phyloP scores from a whole-genome alignment of 2,797 vertebrate genomes.

The Morus bassanus region DNA sequence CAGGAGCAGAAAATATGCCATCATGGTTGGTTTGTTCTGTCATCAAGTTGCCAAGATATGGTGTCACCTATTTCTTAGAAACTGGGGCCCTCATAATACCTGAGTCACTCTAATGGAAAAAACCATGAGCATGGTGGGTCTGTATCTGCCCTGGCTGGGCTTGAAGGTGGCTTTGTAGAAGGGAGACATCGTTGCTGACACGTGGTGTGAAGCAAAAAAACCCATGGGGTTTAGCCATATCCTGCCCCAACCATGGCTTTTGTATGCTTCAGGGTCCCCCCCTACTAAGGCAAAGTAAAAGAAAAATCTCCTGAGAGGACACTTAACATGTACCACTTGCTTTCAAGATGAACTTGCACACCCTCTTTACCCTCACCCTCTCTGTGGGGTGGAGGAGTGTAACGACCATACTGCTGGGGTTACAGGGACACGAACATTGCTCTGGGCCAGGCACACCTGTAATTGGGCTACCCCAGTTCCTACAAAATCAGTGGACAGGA shows the following conservation, averaged over 20 bases:
- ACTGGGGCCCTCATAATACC: not conserved
- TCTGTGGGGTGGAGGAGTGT: not conserved
- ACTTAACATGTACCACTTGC: not conserved
- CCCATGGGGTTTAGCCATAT: not conserved
- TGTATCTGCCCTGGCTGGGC: not conserved
- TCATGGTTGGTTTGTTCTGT: not conserved
- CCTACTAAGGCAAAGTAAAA: not conserved
- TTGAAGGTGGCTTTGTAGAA: not conserved
- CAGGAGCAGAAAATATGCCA: not conserved
- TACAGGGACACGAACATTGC: rapidly evolving
- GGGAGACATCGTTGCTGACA: not conserved
- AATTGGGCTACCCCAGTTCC: not conserved
- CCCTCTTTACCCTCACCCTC: not conserved
- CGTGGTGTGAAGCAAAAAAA: not conserved
- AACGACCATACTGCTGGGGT: not conserved
- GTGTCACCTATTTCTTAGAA: not conserved
- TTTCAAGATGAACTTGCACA: not conserved
- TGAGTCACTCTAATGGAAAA: not conserved
- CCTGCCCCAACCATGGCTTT: not conserved
- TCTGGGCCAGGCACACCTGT: not conserved
- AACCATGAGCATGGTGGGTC: not conserved
- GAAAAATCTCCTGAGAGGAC: not conserved
- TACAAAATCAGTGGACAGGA: not conserved
- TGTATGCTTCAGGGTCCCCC: not conserved
- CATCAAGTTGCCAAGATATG: not conserved